phyloP scores from a whole-genome alignment of 2,888 invertebrate species.

The Ophion ellenae region DNA sequence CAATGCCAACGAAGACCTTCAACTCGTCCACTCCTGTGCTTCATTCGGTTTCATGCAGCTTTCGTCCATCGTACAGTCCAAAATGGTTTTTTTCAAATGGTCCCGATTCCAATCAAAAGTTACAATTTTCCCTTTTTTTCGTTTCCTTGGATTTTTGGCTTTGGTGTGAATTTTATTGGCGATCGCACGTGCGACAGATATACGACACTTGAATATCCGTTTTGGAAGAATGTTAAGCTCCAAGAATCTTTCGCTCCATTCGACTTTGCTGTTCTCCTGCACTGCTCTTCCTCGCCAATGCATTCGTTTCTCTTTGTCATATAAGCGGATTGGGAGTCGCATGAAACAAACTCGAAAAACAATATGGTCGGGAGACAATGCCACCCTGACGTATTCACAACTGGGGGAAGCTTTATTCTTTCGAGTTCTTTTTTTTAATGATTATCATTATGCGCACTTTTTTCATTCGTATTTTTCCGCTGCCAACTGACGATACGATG shows the following conservation, averaged over 20 bases:
- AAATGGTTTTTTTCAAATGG: no score
- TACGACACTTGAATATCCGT: no score
- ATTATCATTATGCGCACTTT: background rate
- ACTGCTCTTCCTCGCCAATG: background rate
- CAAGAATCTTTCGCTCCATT: no score
- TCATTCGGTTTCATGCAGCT: background rate
- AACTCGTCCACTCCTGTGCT: constrained; percentile 3
- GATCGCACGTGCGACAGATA: no score
- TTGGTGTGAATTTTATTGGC: no score
- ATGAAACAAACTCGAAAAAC: constrained; percentile 65
- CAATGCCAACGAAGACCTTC: constrained; percentile 7
- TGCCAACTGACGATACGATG: constrained; percentile 17
- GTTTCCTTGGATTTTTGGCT: no score
- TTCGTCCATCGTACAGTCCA: no score
- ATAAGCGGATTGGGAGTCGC: constrained; percentile 38
- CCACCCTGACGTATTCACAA: constrained; percentile 70
- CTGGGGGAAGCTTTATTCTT: constrained; percentile 64
- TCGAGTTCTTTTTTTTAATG: constrained; percentile 8
- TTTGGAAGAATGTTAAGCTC: no score
- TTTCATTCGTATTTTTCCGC: constrained; percentile 16
- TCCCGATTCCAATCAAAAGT: no score
- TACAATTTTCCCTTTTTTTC: no score
- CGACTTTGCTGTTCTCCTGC: no score
- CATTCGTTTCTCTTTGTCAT: background rate
- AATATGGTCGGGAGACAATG: constrained; percentile 70